Conservation (phyloP, 2,797 vertebrate species). For the Chaunax sp. region DNA sequence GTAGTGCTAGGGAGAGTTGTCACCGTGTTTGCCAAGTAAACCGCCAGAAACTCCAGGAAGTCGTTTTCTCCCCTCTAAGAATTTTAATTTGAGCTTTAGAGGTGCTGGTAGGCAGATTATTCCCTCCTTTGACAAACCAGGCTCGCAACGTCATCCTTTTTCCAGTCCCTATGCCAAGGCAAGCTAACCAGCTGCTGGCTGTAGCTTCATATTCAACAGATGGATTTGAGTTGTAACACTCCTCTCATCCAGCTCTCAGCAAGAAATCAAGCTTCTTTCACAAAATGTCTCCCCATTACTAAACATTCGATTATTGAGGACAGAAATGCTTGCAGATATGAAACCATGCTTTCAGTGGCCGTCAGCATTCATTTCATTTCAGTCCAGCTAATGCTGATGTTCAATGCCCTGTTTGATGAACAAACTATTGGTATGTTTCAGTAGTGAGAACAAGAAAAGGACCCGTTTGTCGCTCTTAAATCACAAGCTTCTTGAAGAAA, state of each 20-base stretch:
- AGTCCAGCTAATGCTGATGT: neutral
- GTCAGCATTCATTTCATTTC: too few species aligned
- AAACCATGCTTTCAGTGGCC: neutral
- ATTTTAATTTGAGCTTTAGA: neutral
- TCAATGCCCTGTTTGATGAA: slow-evolving; percentile 19
- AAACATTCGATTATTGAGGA: neutral
- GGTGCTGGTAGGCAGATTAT: neutral
- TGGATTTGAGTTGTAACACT: neutral
- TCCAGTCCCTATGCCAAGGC: neutral
- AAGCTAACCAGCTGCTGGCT: neutral
- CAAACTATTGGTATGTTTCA: slow-evolving; percentile 13
- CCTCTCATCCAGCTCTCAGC: neutral
- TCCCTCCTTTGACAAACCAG: neutral
- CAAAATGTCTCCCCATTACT: neutral
- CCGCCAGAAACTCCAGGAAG: too few species aligned
- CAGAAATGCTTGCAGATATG: neutral
- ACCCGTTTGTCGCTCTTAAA: neutral
- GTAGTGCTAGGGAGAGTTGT: too few species aligned
- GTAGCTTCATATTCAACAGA: neutral
- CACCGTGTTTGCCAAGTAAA: too few species aligned
- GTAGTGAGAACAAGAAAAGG: slow-evolving; percentile 28
- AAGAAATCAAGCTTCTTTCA: neutral
- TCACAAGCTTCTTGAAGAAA: neutral
- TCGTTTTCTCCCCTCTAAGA: too few species aligned
- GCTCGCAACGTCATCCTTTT: fast-evolving